Evolutionary conservation across 2,888 invertebrate species (phyloP).

Genomic region (Tipula unca): DNA sequence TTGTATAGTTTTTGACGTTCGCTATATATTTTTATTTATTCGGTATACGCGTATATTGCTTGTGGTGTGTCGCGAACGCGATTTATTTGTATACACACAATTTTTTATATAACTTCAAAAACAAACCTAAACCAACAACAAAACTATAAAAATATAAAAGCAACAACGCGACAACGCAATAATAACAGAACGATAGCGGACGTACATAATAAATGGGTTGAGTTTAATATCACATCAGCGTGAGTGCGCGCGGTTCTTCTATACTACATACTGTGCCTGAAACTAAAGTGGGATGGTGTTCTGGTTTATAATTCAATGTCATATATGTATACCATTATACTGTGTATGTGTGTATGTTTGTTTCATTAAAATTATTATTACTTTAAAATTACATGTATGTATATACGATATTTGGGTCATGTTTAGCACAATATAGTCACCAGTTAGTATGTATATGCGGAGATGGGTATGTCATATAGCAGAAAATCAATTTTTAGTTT

Average conservation of each 20-base stretch:
- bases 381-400: too few species aligned
- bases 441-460: neutral
- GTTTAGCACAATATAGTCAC: neutral
- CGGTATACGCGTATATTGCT: neutral
- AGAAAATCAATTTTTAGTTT: neutral
- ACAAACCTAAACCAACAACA: neutral
- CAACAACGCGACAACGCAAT: neutral
- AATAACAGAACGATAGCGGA: neutral
- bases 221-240: neutral
- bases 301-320: neutral
- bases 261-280: neutral
- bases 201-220: neutral
- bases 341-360: neutral
- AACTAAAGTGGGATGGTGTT: neutral
- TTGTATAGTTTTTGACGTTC: neutral
- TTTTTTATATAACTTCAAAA: neutral
- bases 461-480: neutral
- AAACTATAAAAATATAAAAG: neutral
- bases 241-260: neutral
- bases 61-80: neutral
- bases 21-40: neutral
- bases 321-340: neutral
- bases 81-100: neutral
- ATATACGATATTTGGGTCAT: neutral
- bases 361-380: neutral